Conservation (phyloP, 2,888 invertebrate species). For the Anarsia innoxiella region DNA sequence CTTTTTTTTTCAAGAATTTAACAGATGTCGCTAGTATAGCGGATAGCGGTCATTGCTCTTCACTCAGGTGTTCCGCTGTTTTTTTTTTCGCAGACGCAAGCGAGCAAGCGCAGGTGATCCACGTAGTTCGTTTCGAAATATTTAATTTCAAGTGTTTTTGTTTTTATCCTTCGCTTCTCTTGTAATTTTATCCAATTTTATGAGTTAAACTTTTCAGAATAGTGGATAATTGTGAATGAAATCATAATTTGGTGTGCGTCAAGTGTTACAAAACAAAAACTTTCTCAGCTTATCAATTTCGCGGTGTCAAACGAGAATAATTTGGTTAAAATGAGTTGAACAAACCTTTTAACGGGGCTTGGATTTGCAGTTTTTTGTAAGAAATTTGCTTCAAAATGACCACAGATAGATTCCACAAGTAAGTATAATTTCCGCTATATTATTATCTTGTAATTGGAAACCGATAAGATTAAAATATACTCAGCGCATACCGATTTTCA, state of each 20-base stretch:
- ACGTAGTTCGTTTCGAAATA: conserved; percentile 10
- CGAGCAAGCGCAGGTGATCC: conserved; percentile 16
- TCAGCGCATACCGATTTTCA: too few species aligned
- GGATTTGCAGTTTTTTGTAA: conserved; percentile 5
- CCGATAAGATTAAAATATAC: conserved; percentile 40
- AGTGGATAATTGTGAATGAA: not conserved
- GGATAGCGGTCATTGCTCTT: conserved; percentile 27
- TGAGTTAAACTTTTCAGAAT: conserved; percentile 13
- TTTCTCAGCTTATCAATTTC: conserved; percentile 59
- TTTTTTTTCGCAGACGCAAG: conserved; percentile 18
- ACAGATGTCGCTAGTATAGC: conserved; percentile 24
- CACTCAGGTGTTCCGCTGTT: conserved; percentile 18
- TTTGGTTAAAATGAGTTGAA: conserved; percentile 62
- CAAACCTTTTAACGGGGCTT: conserved; percentile 29
- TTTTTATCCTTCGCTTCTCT: conserved; percentile 1
- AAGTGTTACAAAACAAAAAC: conserved; percentile 55
- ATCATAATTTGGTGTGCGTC: not conserved
- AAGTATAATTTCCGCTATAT: conserved; percentile 39
- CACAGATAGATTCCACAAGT: conserved; percentile 79
- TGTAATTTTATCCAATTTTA: conserved; percentile 1
- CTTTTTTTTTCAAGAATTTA: too few species aligned
- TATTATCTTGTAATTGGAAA: conserved; percentile 21
- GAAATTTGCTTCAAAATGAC: conserved; percentile 55
- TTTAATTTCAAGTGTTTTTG: conserved; percentile 8
- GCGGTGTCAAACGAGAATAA: conserved; percentile 41